A percentile compares a stretch with the other conserved stretches of the same genome.
Evolutionary conservation across 2,113 vertebrate genomes (phyloP).

Genomic region (Trinectes maculatus): DNA sequence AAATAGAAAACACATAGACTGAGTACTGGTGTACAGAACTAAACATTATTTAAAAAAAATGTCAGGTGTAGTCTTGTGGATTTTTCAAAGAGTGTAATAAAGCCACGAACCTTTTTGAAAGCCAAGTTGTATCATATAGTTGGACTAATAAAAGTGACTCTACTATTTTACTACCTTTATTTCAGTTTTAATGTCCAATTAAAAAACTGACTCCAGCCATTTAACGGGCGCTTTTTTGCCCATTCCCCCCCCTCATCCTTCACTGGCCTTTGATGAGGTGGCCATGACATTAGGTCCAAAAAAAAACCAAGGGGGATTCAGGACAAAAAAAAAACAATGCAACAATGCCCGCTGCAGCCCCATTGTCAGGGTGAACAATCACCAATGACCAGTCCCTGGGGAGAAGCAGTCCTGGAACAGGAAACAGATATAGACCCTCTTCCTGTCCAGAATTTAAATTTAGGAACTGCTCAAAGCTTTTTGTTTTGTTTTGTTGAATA

Average conservation of each 20-base stretch:
- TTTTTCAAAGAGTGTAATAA: background rate
- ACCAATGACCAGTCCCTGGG: slow-evolving; percentile 46
- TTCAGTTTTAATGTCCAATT: too few relatives aligned
- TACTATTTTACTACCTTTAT: too few relatives aligned
- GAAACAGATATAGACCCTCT: slow-evolving; percentile 74
- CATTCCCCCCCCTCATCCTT: slow-evolving; percentile 38
- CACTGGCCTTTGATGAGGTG: slow-evolving; percentile 49
- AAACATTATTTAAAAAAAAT: slow-evolving; percentile 5
- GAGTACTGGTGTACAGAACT: slow-evolving; percentile 4
- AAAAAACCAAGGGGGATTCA: slow-evolving; percentile 30
- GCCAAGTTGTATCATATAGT: background rate
- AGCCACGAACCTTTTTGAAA: background rate
- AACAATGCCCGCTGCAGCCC: slow-evolving; percentile 69
- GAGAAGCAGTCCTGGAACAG: slow-evolving; percentile 68
- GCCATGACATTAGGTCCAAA: slow-evolving; percentile 38
- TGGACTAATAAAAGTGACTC: too few relatives aligned
- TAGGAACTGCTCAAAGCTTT: slow-evolving; percentile 33
- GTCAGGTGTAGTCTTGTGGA: background rate
- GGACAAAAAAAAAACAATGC: slow-evolving; percentile 62
- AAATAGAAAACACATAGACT: slow-evolving; percentile 9
- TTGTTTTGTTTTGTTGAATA: slow-evolving; percentile 25
- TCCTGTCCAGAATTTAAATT: slow-evolving; percentile 74
- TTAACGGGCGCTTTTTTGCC: slow-evolving; percentile 32
- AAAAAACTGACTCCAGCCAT: slow-evolving; percentile 35
- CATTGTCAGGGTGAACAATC: slow-evolving; percentile 78